Conservation (phyloP, 2,797 vertebrate genomes). For the Urocyon cinereoargenteus region DNA sequence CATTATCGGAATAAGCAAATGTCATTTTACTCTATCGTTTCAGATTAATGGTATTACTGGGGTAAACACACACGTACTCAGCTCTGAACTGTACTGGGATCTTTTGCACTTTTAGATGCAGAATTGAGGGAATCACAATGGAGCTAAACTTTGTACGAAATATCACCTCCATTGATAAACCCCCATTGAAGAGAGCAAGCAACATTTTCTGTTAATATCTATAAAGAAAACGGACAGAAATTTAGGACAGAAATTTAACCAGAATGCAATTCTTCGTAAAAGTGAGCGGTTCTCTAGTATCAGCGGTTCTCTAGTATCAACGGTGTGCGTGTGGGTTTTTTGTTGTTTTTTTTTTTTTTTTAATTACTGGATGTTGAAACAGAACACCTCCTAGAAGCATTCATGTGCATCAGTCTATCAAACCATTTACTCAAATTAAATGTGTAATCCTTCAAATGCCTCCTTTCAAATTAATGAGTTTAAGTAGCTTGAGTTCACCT, state of each 20-base stretch:
- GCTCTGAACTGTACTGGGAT: not conserved
- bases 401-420: conserved; percentile 92
- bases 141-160: conserved; percentile 66
- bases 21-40: conserved; percentile 73
- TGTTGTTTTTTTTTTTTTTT: conserved; percentile 80
- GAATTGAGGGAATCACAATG: conserved; percentile 30
- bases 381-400: conserved; percentile 89
- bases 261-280: conserved; percentile 75
- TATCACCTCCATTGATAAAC: not conserved
- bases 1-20: conserved; percentile 72
- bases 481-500: conserved; percentile 92
- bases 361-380: conserved; percentile 89
- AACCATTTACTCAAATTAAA: conserved; percentile 93
- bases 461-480: conserved; percentile 93
- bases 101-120: not conserved
- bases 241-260: conserved; percentile 66
- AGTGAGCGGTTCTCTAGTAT: conserved; percentile 72
- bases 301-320: conserved; percentile 70
- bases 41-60: conserved; percentile 62
- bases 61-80: not conserved
- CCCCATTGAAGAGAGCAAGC: not conserved
- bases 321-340: conserved; percentile 64
- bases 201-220: conserved; percentile 55
- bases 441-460: conserved; percentile 93
- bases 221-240: conserved; percentile 36